Evolutionary conservation across 2,888 invertebrate species (phyloP).

Genomic region (Andrena fulva): DNA sequence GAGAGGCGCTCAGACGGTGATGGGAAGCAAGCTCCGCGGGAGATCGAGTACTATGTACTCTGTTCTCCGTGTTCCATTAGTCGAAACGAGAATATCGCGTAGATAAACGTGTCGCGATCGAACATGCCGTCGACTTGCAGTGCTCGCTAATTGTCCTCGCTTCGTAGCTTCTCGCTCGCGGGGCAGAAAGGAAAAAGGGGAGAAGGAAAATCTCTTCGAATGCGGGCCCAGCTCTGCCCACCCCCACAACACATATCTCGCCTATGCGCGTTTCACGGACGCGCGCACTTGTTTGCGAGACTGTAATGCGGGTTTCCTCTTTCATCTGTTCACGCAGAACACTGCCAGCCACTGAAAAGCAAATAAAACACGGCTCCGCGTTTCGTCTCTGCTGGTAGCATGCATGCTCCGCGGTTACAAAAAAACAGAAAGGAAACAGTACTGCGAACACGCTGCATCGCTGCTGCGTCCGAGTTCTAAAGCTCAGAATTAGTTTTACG

Average conservation of each 20-base stretch:
- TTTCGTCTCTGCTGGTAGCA: conserved; percentile 52
- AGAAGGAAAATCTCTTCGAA: background rate
- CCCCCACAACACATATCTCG: background rate
- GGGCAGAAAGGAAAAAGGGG: background rate
- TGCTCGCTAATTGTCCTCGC: conserved; percentile 19
- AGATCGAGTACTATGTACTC: background rate
- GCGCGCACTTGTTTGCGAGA: conserved; percentile 9
- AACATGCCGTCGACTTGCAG: background rate
- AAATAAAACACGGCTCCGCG: conserved; percentile 69
- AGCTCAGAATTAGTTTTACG: conserved; percentile 23
- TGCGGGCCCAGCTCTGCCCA: background rate
- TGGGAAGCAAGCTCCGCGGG: background rate
- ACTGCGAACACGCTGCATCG: conserved; percentile 15
- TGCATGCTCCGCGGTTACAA: conserved; percentile 38
- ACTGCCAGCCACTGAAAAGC: conserved; percentile 48
- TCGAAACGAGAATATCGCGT: conserved; percentile 23
- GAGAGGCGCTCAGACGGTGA: conserved; percentile 2
- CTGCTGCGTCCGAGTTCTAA: background rate
- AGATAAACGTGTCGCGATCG: conserved; percentile 36
- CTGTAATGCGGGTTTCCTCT: conserved; percentile 53
- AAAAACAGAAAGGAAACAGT: conserved; percentile 4
- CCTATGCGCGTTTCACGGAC: background rate
- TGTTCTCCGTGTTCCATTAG: conserved; percentile 26
- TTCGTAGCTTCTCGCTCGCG: background rate
- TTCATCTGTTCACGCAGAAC: conserved; percentile 26